Percentiles rank a stretch among this genome's conserved stretches.
Conservation (phyloP, 2,888 invertebrate species). For the Dryococelus australis region DNA sequence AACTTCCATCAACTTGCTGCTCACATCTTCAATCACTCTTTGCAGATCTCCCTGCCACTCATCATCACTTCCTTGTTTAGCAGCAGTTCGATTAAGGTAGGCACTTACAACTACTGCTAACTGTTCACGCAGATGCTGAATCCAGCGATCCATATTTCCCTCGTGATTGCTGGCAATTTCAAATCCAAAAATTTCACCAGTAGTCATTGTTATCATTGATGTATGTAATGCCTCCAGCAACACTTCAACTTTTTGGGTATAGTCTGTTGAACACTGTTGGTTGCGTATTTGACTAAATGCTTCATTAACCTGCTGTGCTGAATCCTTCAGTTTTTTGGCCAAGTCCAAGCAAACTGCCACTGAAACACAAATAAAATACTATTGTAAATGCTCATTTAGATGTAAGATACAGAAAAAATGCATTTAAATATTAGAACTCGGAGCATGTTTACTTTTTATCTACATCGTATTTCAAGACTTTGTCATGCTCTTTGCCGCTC, state of each 20-base stretch:
- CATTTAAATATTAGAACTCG: too few relatives aligned
- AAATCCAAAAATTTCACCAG: neutral
- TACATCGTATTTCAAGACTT: too few relatives aligned
- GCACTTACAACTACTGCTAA: neutral
- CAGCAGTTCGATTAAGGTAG: neutral
- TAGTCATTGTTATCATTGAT: neutral
- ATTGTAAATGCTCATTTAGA: neutral
- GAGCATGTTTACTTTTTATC: too few relatives aligned
- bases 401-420: neutral
- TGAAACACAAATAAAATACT: neutral
- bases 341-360: neutral
- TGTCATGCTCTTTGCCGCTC: too few relatives aligned
- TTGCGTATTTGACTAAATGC: neutral
- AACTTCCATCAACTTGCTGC: neutral
- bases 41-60: neutral
- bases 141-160: neutral
- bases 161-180: neutral
- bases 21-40: neutral
- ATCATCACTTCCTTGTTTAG: neutral
- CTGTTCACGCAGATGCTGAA: neutral
- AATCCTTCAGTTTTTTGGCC: slow-evolving; percentile 7
- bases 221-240: neutral
- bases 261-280: neutral
- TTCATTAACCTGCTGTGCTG: neutral
- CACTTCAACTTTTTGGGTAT: neutral